Percentiles rank a stretch among this genome's conserved stretches.
phyloP scores from a whole-genome alignment of 2,797 vertebrate species.

The Melopsittacus undulatus region DNA sequence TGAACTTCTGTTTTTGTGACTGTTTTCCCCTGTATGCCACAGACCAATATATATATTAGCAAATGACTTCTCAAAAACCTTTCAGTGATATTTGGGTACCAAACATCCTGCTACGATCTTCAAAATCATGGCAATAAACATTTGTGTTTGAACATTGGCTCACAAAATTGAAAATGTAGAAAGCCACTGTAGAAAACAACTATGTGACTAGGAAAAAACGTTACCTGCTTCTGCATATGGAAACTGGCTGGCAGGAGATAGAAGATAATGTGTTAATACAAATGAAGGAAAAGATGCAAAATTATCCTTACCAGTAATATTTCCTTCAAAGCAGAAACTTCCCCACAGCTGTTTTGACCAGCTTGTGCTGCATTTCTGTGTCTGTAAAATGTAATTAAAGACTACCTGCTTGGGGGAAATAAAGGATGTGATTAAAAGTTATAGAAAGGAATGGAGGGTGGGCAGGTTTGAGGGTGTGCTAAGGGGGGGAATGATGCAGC shows the following conservation, averaged over 20 bases:
- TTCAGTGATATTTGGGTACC: not conserved
- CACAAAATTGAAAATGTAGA: not conserved
- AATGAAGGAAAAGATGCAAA: not conserved
- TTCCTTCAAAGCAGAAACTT: constrained; percentile 25
- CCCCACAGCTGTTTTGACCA: constrained; percentile 60
- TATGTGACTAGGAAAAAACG: not conserved
- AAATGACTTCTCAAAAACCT: not conserved
- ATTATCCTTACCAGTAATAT: not conserved
- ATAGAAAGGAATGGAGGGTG: not conserved
- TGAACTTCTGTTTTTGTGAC: not conserved
- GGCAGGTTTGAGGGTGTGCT: not conserved
- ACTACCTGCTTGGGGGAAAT: constrained; percentile 47
- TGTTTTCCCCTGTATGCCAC: not conserved
- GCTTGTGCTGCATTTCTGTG: not conserved
- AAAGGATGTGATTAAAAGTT: constrained; percentile 51
- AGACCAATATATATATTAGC: not conserved
- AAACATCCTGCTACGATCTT: not conserved
- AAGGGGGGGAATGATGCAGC: not conserved
- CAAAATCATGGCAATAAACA: not conserved
- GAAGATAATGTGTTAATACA: not conserved
- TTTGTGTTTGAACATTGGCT: not conserved
- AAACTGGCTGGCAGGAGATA: not conserved
- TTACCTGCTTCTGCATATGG: not conserved
- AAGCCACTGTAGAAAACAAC: not conserved
- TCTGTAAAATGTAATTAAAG: constrained; percentile 69